Conservation (phyloP, 2,888 invertebrate species). For the Dasypogon diadema region DNA sequence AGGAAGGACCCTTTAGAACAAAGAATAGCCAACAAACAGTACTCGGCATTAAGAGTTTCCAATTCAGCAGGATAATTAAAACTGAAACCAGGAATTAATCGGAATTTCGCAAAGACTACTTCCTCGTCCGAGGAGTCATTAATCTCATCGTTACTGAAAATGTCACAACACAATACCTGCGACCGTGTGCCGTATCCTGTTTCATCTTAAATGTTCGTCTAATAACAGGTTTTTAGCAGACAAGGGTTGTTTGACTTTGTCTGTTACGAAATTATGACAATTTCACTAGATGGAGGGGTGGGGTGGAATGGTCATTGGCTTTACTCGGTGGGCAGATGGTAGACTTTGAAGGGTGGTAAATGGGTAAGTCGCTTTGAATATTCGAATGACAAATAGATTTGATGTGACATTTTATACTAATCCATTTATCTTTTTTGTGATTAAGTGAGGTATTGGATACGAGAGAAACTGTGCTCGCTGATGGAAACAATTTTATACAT, state of each 20-base stretch:
- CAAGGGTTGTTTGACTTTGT: slow-evolving; percentile 33
- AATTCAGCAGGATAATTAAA: slow-evolving; percentile 29
- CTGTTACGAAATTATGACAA: slow-evolving; percentile 5
- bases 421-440: slow-evolving; percentile 55
- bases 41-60: no score
- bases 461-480: background rate
- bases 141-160: slow-evolving; percentile 54
- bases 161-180: slow-evolving; percentile 56
- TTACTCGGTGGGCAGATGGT: slow-evolving; percentile 18
- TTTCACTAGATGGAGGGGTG: background rate
- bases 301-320: slow-evolving; percentile 28
- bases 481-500: background rate
- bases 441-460: slow-evolving; percentile 28
- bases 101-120: slow-evolving; percentile 5
- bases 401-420: slow-evolving; percentile 56
- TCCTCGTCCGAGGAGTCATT: slow-evolving; percentile 47
- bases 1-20: background rate
- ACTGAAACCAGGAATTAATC: slow-evolving; percentile 9
- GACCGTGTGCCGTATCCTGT: background rate
- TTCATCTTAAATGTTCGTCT: slow-evolving; percentile 30
- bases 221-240: slow-evolving; percentile 28
- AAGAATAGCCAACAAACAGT: no score
- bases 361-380: slow-evolving; percentile 51
- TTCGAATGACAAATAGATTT: slow-evolving; percentile 57
- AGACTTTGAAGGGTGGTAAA: slow-evolving; percentile 1